These are phyloP conservation scores for Upupa epops DNA, from an alignment of 2,113 vertebrate species.

Conservation along the genomic window DNA sequence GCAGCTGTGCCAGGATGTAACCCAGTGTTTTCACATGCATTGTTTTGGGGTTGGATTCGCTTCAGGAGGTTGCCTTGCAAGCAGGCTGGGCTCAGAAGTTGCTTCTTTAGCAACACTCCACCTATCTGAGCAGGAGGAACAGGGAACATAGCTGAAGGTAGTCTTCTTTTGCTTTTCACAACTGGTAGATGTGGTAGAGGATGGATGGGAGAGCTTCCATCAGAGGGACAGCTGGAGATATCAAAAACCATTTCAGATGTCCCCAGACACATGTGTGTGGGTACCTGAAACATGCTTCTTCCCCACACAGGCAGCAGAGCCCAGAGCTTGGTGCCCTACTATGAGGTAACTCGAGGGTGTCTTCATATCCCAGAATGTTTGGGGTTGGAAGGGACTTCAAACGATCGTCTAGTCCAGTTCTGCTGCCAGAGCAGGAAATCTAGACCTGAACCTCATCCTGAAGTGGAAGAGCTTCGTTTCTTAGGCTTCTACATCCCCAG, in stretches of 20 bases:
- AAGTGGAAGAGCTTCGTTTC: neutral
- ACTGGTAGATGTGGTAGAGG: neutral
- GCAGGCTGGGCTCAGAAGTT: neutral
- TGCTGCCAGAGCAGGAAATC: neutral
- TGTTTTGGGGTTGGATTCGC: neutral
- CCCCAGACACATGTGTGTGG: neutral
- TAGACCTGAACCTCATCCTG: neutral
- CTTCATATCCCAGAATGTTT: neutral
- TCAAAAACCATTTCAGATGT: neutral
- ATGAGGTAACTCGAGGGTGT: neutral
- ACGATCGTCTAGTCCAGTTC: no score
- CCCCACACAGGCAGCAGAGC: neutral
- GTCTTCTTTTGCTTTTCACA: no score
- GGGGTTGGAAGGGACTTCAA: no score
- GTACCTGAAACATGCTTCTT: neutral
- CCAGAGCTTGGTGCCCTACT: neutral
- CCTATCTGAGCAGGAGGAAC: neutral
- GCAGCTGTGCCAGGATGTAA: neutral
- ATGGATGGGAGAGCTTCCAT: neutral
- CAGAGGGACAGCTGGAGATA: neutral
- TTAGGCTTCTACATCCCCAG: neutral
- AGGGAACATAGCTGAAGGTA: neutral
- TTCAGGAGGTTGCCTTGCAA: neutral
- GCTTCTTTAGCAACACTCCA: neutral
- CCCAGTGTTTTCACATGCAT: accelerated